Conservation (phyloP, 1,140 invertebrate species). For the Oryzaephilus surinamensis region DNA sequence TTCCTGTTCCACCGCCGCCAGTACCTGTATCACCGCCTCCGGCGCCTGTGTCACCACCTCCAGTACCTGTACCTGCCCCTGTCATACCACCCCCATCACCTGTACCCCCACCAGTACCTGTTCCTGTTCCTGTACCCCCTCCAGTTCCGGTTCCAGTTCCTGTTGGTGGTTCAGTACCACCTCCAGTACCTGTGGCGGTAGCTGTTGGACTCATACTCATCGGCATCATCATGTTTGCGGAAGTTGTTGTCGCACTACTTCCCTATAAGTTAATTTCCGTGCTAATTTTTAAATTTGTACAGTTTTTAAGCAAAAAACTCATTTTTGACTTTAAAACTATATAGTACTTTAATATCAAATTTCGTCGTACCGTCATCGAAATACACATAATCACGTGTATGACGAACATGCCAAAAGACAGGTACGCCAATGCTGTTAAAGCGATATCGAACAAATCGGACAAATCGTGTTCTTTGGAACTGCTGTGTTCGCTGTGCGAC, state of each 20-base stretch:
- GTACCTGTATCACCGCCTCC: constrained; percentile 1
- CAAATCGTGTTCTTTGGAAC: constrained; percentile 46
- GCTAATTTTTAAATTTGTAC: no score
- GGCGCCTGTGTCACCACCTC: constrained; percentile 1
- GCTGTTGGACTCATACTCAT: constrained; percentile 19
- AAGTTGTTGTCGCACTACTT: constrained; percentile 16
- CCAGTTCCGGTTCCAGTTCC: constrained; percentile 1
- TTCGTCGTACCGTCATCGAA: constrained; percentile 41
- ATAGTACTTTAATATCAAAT: background rate
- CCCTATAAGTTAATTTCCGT: constrained; percentile 3
- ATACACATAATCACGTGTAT: constrained; percentile 64
- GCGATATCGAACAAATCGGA: constrained; percentile 67
- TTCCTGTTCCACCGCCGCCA: background rate
- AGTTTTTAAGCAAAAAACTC: no score
- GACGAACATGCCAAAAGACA: constrained; percentile 68
- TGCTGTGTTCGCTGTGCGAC: constrained; percentile 9
- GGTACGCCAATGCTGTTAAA: constrained; percentile 61
- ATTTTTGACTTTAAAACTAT: no score
- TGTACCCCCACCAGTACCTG: constrained; percentile 7
- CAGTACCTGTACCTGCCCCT: no score
- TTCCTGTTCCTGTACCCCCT: constrained; percentile 4
- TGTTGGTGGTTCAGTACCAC: background rate
- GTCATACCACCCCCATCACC: constrained; percentile 11
- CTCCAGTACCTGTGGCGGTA: constrained; percentile 2
- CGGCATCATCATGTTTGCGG: constrained; percentile 18